These are phyloP conservation scores for Bombus impatiens DNA, from an alignment of 1,140 invertebrate genomes.

Conservation along the genomic window DNA sequence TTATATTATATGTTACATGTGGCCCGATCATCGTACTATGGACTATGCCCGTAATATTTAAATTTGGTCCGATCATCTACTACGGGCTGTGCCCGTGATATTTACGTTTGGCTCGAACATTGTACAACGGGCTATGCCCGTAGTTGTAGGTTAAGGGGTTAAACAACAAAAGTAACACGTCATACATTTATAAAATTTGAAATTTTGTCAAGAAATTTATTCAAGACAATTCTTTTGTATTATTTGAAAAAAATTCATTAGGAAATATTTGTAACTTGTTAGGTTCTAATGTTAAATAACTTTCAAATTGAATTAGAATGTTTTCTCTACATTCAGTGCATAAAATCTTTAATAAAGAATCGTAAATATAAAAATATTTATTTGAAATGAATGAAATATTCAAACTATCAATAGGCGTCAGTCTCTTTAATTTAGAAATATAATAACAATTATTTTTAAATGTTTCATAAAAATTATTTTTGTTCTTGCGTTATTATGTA, in stretches of 20 bases:
- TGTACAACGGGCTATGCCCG: no score
- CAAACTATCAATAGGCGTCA: neutral
- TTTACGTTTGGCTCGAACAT: no score
- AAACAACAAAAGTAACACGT: neutral
- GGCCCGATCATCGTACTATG: no score
- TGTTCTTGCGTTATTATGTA: no score
- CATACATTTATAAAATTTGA: neutral
- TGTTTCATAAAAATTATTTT: no score
- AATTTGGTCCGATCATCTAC: no score
- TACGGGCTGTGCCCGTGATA: no score
- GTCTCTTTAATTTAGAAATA: neutral
- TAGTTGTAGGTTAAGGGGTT: no score
- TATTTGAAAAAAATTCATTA: neutral
- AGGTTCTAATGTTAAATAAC: neutral
- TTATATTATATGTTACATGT: no score
- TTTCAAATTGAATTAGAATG: neutral
- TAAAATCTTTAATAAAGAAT: neutral
- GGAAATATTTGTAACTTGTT: neutral
- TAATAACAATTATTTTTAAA: neutral
- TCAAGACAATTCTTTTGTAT: neutral
- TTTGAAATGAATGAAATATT: neutral
- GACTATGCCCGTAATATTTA: no score
- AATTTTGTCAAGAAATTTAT: neutral
- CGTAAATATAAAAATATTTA: neutral
- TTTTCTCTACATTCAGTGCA: neutral